Evolutionary conservation across 2,888 invertebrate species (phyloP).

Genomic region (Agapostemon virescens): DNA sequence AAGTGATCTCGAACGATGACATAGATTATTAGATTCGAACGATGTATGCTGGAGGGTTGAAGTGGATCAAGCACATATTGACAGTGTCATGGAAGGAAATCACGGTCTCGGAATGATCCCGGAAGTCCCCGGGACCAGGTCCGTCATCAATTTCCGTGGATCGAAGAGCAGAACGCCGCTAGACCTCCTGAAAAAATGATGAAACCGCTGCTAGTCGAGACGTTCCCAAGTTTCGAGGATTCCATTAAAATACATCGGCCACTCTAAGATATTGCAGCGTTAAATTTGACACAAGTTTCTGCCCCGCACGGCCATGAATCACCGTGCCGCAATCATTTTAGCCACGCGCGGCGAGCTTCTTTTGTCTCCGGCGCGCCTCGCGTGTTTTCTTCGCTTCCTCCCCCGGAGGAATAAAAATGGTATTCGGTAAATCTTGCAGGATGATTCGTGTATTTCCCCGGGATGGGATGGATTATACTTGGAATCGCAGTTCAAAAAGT

Average conservation of each 20-base stretch:
- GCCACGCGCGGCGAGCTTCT: slow-evolving; percentile 29
- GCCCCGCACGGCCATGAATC: slow-evolving; percentile 31
- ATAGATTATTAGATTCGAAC: not conserved
- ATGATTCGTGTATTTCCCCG: slow-evolving; percentile 20
- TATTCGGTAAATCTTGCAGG: slow-evolving; percentile 33
- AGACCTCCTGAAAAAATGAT: slow-evolving; percentile 40
- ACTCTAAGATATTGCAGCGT: slow-evolving; percentile 57
- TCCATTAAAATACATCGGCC: slow-evolving; percentile 61
- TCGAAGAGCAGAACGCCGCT: not conserved
- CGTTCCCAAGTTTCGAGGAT: slow-evolving; percentile 19
- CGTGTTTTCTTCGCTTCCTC: slow-evolving; percentile 8
- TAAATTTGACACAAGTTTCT: slow-evolving; percentile 43
- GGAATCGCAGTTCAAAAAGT: slow-evolving; percentile 19
- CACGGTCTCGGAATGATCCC: not conserved
- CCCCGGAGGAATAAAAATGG: slow-evolving; percentile 27
- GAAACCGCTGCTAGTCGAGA: slow-evolving; percentile 15
- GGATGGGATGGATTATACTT: slow-evolving; percentile 15
- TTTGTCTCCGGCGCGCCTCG: slow-evolving; percentile 19
- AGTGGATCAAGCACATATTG: not conserved
- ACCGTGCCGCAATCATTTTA: slow-evolving; percentile 43
- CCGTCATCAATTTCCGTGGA: not conserved
- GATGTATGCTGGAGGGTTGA: not conserved
- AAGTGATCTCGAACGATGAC: too few relatives aligned
- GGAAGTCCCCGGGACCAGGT: not conserved
- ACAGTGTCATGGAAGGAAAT: not conserved